phyloP scores from a whole-genome alignment of 1,140 invertebrate species.

The Aphis craccivora region DNA sequence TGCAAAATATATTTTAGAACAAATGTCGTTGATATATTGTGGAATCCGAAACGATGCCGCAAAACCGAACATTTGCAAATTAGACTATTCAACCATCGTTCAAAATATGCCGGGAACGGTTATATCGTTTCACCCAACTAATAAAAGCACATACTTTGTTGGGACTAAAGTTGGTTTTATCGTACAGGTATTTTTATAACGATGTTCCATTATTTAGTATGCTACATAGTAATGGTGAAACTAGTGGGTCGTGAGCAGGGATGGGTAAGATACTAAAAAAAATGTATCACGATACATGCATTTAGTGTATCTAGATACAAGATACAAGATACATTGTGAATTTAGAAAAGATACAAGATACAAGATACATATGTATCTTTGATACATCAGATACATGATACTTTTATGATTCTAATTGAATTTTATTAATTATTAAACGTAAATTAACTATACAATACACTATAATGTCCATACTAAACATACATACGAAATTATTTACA shows the following conservation, averaged over 20 bases:
- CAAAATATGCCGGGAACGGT: slow-evolving; percentile 62
- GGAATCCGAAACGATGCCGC: neutral
- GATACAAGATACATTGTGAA: too few species aligned
- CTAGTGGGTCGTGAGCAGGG: neutral
- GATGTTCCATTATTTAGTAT: neutral
- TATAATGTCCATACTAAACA: too few species aligned
- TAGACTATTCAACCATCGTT: neutral
- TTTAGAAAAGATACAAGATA: too few species aligned
- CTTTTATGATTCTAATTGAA: too few species aligned
- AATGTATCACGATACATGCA: too few species aligned
- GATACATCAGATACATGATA: too few species aligned
- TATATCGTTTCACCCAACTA: slow-evolving; percentile 66
- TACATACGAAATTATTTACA: too few species aligned
- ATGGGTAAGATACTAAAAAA: too few species aligned
- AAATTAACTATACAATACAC: too few species aligned
- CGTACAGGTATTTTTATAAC: slow-evolving; percentile 52
- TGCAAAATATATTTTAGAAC: slow-evolving; percentile 6
- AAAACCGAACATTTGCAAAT: neutral
- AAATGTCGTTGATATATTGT: slow-evolving; percentile 39
- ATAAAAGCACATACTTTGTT: slow-evolving; percentile 66
- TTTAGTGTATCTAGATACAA: too few species aligned
- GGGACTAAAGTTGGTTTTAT: slow-evolving; percentile 69
- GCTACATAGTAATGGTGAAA: neutral
- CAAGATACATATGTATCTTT: too few species aligned
- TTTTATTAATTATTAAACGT: too few species aligned